phyloP scores from a whole-genome alignment of 2,888 invertebrate species.

The Chaetogeoica ovagalla region DNA sequence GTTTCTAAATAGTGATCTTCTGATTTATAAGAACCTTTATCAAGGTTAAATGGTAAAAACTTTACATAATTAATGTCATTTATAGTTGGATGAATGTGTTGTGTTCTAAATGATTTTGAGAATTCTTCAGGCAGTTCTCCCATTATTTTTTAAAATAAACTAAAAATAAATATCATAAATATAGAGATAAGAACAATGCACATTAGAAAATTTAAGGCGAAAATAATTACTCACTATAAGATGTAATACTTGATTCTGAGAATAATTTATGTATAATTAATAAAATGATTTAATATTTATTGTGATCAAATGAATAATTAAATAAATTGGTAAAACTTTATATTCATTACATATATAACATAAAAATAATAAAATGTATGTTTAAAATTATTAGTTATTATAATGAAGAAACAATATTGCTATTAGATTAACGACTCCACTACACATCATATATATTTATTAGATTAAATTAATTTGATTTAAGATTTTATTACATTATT shows the following conservation, averaged over 20 bases:
- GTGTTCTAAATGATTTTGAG: slow-evolving; percentile 35
- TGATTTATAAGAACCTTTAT: slow-evolving; percentile 66
- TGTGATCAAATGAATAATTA: neutral
- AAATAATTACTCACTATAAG: neutral
- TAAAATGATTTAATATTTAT: neutral
- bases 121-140: slow-evolving; percentile 46
- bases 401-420: neutral
- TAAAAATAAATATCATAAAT: neutral
- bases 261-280: neutral
- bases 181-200: neutral
- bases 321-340: neutral
- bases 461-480: too few species aligned
- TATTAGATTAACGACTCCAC: too few species aligned
- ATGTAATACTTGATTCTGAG: neutral
- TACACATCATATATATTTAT: neutral
- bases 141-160: slow-evolving; percentile 20
- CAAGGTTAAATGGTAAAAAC: slow-evolving; percentile 34
- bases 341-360: neutral
- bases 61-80: slow-evolving; percentile 45
- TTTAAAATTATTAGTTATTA: too few species aligned
- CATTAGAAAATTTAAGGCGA: neutral
- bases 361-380: too few species aligned
- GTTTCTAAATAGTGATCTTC: slow-evolving; percentile 75
- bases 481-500: too few species aligned
- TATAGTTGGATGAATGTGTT: slow-evolving; percentile 41